These are phyloP conservation scores for Drosophila bifasciata DNA, from an alignment of 1,140 invertebrate genomes.

Conservation along the genomic window DNA sequence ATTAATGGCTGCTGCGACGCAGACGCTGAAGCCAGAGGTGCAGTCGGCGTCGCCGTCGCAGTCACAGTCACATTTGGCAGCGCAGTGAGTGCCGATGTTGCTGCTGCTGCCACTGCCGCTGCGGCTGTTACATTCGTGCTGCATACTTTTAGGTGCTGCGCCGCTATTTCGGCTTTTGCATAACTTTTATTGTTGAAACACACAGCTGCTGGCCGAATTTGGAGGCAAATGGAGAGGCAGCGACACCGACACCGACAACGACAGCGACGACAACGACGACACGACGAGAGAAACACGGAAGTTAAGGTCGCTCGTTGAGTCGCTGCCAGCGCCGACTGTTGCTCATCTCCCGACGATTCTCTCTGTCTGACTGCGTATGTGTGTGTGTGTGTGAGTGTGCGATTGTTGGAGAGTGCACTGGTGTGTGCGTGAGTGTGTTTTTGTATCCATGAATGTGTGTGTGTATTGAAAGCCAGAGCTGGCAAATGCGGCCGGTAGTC, in stretches of 20 bases:
- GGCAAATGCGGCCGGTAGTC: slow-evolving; percentile 78
- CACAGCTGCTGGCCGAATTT: slow-evolving; percentile 61
- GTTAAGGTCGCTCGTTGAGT: slow-evolving; percentile 10
- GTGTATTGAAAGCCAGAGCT: slow-evolving; percentile 54
- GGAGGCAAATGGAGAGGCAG: slow-evolving; percentile 33
- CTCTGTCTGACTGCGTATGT: slow-evolving; percentile 11
- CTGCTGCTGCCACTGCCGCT: slow-evolving; percentile 6
- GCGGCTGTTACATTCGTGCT: slow-evolving; percentile 30
- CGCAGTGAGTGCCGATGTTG: not conserved
- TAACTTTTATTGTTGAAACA: slow-evolving; percentile 75
- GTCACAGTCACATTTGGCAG: slow-evolving; percentile 39
- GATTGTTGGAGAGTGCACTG: no score
- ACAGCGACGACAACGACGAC: not conserved
- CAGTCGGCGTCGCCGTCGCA: slow-evolving; percentile 11
- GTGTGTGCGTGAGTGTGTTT: slow-evolving; percentile 21
- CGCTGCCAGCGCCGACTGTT: slow-evolving; percentile 60
- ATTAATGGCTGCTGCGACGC: slow-evolving; percentile 55
- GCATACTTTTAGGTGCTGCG: slow-evolving; percentile 67
- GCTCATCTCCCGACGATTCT: slow-evolving; percentile 64
- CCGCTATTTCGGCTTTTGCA: slow-evolving; percentile 70
- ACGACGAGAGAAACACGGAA: slow-evolving; percentile 49
- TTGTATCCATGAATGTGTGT: slow-evolving; percentile 20
- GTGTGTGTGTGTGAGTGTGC: slow-evolving; percentile 14
- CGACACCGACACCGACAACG: slow-evolving; percentile 3
- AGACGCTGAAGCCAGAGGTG: slow-evolving; percentile 15